These are phyloP conservation scores for Mugil cephalus DNA, from an alignment of 2,113 vertebrate genomes.

Conservation along the genomic window DNA sequence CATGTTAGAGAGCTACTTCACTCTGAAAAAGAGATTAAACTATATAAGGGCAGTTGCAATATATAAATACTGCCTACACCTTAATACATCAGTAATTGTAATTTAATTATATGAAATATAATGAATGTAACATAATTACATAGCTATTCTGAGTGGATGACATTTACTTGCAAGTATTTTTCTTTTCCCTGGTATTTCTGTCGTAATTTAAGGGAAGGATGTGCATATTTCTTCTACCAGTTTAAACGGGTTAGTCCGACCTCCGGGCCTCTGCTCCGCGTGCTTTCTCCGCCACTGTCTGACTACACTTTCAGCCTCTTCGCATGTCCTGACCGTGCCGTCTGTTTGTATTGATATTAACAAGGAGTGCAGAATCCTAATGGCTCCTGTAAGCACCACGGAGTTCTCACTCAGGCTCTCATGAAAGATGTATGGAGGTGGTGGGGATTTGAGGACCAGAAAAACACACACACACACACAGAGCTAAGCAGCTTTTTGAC, in stretches of 20 bases:
- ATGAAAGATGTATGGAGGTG: conserved; percentile 61
- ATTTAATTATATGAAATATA: not conserved
- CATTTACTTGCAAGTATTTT: not conserved
- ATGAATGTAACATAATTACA: not conserved
- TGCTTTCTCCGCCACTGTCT: not conserved
- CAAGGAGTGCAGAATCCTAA: conserved; percentile 29
- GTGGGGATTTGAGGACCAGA: conserved; percentile 18
- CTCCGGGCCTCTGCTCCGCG: not conserved
- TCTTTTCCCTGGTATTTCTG: not conserved
- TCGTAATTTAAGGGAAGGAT: not conserved
- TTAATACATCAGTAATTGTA: not conserved
- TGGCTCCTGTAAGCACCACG: conserved; percentile 20
- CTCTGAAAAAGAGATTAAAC: no score
- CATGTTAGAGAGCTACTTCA: no score
- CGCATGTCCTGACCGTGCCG: conserved; percentile 17
- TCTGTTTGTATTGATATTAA: conserved; percentile 43
- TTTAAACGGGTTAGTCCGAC: not conserved
- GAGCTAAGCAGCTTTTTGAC: conserved; percentile 27
- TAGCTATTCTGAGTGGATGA: not conserved
- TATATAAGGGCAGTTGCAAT: no score
- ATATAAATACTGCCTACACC: not conserved
- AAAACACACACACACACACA: not conserved
- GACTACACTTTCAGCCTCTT: conserved; percentile 16
- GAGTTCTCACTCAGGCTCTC: conserved; percentile 33
- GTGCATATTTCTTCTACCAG: not conserved